phyloP scores from a whole-genome alignment of 64 coral and sea anemone species.

The Anthopleura sola region DNA sequence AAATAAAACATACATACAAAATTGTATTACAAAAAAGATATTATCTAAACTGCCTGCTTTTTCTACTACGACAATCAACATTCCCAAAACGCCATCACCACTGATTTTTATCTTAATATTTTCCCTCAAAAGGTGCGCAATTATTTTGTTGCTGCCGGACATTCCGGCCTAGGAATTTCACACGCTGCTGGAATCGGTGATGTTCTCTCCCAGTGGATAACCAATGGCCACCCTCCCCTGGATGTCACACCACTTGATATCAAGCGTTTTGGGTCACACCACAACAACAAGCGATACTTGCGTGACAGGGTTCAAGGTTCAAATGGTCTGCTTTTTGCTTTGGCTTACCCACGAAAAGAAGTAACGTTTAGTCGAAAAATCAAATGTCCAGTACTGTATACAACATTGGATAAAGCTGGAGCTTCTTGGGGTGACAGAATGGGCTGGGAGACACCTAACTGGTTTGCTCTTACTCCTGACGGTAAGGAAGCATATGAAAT shows the following conservation, averaged over 20 bases:
- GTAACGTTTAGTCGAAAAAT: conserved; percentile 35
- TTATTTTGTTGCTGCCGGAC: conserved; percentile 76
- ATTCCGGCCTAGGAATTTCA: conserved; percentile 64
- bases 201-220: conserved; percentile 77
- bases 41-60: no score
- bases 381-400: conserved; percentile 62
- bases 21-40: no score
- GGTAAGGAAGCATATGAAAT: conserved; percentile 22
- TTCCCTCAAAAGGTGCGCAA: conserved; percentile 51
- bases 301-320: conserved; percentile 53
- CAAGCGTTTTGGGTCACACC: conserved; percentile 61
- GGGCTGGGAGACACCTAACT: conserved; percentile 93
- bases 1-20: no score
- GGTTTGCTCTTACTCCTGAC: conserved; percentile 35
- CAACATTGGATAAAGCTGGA: conserved; percentile 47
- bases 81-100: no score
- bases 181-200: conserved; percentile 61
- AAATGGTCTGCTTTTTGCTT: conserved; percentile 36
- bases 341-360: conserved; percentile 65
- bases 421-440: conserved; percentile 81
- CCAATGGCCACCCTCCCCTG: conserved; percentile 65
- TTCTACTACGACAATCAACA: no score
- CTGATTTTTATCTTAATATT: no score
- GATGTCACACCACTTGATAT: conserved; percentile 80
- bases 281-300: conserved; percentile 75